Base-by-base conservation (phyloP, 2,888 invertebrate genomes). In the Philopedon plagiatum region DNA sequence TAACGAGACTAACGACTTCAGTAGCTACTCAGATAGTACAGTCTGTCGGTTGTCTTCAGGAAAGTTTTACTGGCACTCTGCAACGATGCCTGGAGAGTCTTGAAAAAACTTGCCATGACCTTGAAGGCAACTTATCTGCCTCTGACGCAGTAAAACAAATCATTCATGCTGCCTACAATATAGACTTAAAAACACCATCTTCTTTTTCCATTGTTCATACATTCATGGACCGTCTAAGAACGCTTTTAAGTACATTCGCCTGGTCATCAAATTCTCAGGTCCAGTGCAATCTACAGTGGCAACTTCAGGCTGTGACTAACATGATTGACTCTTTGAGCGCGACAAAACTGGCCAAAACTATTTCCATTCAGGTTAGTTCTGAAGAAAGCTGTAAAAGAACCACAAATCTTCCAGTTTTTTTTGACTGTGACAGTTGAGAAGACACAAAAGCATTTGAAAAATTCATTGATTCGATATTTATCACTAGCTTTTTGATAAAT, bases 21-120 rank as follows among this genome's bases (percentile, higher is more conserved):
- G 93, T 96, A 23, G 95, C 94, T 41, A 87, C 90, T 65, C 92
- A 94, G 81, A 87, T 96, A 61, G 92, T 93, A 32, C 90, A 90
- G 71, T 95, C 95, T 11, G 91, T 96, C 1, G 92, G 94, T 79
- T 93, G 94, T 81, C 87, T 96, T 41, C 91, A 93, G 77, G 94
- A 95, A 76, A 92, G 92, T 1, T 95, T 94, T 80, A 91, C 94
- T 37, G 95, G 95, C 1, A 95, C 95, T 0, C 83, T 96, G 41
- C 92, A 94, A 79, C 88, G 96, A 83, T 95, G 92, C 81, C 82
- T 93, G 58, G 87, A 89, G 76, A 91, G 90, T 78, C 84, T 93
- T 23, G 92, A 92, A 80, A 88, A 87, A 77, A 87, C 86, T 74
- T 89, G 87, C 74, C 82, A 83, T 29, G 89, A 89, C 23, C 82